phyloP scores from a whole-genome alignment of 2,797 vertebrate species.

The Pampus argenteus region DNA sequence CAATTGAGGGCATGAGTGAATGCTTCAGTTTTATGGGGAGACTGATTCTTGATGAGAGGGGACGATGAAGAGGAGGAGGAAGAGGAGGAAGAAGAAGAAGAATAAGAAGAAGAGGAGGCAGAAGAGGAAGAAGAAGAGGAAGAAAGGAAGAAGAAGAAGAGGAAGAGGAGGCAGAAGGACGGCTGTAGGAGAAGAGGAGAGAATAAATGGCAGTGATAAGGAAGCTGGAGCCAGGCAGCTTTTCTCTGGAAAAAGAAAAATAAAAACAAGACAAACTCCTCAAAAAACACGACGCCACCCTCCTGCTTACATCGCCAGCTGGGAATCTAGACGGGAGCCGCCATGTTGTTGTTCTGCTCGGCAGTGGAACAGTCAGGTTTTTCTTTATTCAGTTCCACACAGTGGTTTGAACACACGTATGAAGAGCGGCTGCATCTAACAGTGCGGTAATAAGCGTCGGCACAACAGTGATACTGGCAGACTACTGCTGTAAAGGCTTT shows the following conservation, averaged over 20 bases:
- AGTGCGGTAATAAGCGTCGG: constrained; percentile 47
- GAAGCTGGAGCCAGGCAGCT: constrained; percentile 54
- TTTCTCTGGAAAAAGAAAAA: constrained; percentile 12
- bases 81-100: neutral
- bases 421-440: constrained; percentile 38
- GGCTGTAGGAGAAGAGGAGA: too few species aligned
- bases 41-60: constrained; percentile 37
- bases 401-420: constrained; percentile 33
- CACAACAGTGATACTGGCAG: constrained; percentile 77
- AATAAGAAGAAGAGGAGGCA: constrained; percentile 29
- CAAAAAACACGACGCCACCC: constrained; percentile 13
- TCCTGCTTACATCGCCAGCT: constrained; percentile 10
- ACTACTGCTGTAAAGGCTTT: constrained; percentile 70
- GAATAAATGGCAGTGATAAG: constrained; percentile 70
- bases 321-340: constrained; percentile 46
- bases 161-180: neutral
- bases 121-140: constrained; percentile 1
- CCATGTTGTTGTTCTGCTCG: constrained; percentile 34
- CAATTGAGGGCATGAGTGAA: constrained; percentile 32
- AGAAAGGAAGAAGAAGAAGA: constrained; percentile 2
- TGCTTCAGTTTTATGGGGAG: constrained; percentile 38
- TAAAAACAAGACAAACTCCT: neutral
- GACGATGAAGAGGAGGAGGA: constrained; percentile 8
- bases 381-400: constrained; percentile 44
- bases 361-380: constrained; percentile 54